A percentile compares a stretch with the other conserved stretches of the same genome.
Evolutionary conservation across 2,888 invertebrate species (phyloP).

Genomic region (Pristionchus japonicus): DNA sequence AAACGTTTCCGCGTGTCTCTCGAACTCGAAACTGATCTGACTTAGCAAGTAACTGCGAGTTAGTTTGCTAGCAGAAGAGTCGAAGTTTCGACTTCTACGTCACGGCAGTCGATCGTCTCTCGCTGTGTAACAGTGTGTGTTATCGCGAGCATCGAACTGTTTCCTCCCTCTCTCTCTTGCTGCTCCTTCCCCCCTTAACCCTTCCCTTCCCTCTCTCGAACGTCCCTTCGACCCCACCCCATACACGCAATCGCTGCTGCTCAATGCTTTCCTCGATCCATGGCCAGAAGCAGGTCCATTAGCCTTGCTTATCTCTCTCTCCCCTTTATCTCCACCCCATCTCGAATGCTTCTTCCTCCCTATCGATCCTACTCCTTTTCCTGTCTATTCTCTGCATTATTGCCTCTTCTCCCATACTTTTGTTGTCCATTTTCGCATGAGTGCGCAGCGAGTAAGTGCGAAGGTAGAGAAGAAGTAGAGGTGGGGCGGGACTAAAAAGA

Average conservation of each 20-base stretch:
- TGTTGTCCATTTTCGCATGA: background rate
- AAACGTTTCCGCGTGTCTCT: background rate
- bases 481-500: too few species aligned
- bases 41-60: slow-evolving; percentile 10
- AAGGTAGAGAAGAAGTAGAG: background rate
- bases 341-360: background rate
- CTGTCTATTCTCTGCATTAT: slow-evolving; percentile 2
- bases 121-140: slow-evolving; percentile 21
- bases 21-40: background rate
- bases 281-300: background rate
- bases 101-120: background rate
- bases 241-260: background rate
- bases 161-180: background rate
- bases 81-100: background rate
- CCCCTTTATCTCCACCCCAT: background rate
- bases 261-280: background rate
- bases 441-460: background rate
- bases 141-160: slow-evolving; percentile 11
- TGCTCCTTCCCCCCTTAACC: too few species aligned
- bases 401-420: background rate
- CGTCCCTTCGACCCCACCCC: slow-evolving; percentile 17
- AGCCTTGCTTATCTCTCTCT: background rate
- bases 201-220: background rate
- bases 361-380: background rate
- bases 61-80: too few species aligned